Conservation (phyloP, 2,888 invertebrate genomes). For the Trilocha varians region DNA sequence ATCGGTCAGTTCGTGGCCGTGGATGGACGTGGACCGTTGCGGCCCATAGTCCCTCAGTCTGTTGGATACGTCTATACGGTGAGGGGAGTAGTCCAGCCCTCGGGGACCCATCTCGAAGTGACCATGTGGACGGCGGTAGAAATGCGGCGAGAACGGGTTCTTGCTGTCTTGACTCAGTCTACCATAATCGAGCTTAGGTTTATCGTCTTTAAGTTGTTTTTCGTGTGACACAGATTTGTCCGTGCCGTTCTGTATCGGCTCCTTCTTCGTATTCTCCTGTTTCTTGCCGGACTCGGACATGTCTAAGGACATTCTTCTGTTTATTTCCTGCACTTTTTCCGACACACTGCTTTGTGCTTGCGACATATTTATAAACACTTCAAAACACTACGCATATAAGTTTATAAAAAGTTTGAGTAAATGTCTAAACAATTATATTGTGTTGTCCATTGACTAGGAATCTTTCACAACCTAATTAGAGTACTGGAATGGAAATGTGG, state of each 20-base stretch:
- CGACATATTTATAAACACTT: conserved; percentile 49
- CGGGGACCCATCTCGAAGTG: conserved; percentile 69
- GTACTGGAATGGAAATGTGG: neutral
- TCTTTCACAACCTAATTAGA: conserved; percentile 6
- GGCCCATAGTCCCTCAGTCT: conserved; percentile 58
- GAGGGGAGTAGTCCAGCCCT: conserved; percentile 63
- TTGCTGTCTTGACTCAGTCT: conserved; percentile 45
- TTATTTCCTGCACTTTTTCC: conserved; percentile 61
- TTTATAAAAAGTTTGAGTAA: conserved; percentile 6
- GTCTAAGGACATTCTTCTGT: conserved; percentile 57
- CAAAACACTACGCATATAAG: conserved; percentile 34
- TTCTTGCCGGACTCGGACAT: conserved; percentile 39
- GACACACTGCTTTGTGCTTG: conserved; percentile 60
- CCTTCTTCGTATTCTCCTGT: conserved; percentile 41
- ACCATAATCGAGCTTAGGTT: conserved; percentile 32
- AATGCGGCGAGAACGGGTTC: conserved; percentile 60
- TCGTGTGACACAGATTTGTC: conserved; percentile 21
- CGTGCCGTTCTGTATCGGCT: conserved; percentile 32
- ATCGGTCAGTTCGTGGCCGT: conserved; percentile 63
- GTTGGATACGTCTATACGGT: conserved; percentile 52
- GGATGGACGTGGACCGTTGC: conserved; percentile 61
- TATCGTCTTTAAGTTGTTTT: conserved; percentile 30
- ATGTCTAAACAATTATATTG: neutral
- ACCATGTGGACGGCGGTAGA: conserved; percentile 49
- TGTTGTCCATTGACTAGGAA: conserved; percentile 1